Evolutionary conservation across 2,888 invertebrate genomes (phyloP).

Genomic region (Poecilus cupreus): DNA sequence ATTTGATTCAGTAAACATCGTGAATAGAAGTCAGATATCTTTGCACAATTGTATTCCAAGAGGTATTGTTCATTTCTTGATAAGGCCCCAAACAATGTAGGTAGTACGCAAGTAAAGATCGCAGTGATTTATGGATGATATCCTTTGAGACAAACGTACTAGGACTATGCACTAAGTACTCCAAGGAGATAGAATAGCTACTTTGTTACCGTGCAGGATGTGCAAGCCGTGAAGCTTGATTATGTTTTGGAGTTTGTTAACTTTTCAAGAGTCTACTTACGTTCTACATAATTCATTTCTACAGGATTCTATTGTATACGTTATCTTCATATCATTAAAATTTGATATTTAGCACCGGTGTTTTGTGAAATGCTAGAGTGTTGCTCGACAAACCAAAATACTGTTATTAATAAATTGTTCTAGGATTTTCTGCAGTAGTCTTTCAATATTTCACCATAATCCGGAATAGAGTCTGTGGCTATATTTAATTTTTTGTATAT

Average conservation of each 20-base stretch:
- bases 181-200: not conserved
- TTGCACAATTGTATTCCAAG: constrained; percentile 52
- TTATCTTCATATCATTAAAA: no score
- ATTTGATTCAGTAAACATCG: constrained; percentile 58
- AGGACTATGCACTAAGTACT: not conserved
- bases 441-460: no score
- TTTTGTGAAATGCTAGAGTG: no score
- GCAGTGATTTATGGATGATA: constrained; percentile 50
- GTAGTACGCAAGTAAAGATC: constrained; percentile 50
- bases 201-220: not conserved
- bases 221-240: not conserved
- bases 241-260: not conserved
- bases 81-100: constrained; percentile 48
- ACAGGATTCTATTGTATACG: no score
- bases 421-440: no score
- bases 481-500: no score
- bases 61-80: constrained; percentile 58
- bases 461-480: no score
- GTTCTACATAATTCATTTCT: no score
- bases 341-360: no score
- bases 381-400: no score
- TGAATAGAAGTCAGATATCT: constrained; percentile 56
- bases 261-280: no score
- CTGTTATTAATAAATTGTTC: no score
- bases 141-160: constrained; percentile 32